Percentiles rank a stretch among this genome's conserved stretches.
Evolutionary conservation across 2,113 vertebrate genomes (phyloP).

Genomic region (Axis porcinus): DNA sequence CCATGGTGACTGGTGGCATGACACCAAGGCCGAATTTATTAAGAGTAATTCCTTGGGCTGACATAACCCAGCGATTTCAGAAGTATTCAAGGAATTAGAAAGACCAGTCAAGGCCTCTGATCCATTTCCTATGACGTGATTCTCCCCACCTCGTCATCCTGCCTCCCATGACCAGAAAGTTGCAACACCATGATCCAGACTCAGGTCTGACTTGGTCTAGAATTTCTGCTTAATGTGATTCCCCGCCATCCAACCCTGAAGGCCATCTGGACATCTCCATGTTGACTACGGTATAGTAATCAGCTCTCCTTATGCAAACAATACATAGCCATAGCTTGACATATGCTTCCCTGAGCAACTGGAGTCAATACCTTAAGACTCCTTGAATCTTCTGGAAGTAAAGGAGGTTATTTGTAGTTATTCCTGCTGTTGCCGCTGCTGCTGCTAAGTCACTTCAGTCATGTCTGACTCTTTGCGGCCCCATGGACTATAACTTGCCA

Average conservation of each 20-base stretch:
- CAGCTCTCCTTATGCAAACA: background rate
- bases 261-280: background rate
- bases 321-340: background rate
- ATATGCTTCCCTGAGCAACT: background rate
- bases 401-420: background rate
- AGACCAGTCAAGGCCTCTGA: background rate
- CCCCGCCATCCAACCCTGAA: background rate
- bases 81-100: background rate
- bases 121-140: background rate
- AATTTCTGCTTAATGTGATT: background rate
- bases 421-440: background rate
- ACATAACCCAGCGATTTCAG: background rate
- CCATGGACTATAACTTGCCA: background rate
- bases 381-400: background rate
- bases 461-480: background rate
- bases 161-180: background rate
- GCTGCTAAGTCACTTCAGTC: background rate
- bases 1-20: background rate
- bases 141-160: background rate
- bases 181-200: background rate
- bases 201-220: background rate
- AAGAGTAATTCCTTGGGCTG: background rate
- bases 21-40: background rate
- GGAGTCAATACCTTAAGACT: background rate
- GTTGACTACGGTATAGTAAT: background rate